Conservation (phyloP, 2,113 vertebrate species). For the Xyrauchen texanus region DNA sequence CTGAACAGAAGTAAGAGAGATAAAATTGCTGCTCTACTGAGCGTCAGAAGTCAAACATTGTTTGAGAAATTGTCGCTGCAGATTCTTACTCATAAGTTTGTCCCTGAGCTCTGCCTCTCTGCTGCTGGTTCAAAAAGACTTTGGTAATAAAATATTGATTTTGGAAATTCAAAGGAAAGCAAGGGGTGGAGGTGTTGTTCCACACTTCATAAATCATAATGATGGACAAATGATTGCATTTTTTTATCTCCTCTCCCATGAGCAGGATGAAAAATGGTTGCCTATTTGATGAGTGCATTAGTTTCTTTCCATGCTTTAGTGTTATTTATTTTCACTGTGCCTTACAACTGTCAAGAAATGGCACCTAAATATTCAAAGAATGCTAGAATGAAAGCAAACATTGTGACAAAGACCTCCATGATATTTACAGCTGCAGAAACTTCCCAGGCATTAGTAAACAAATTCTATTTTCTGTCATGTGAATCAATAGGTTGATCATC, state of each 20-base stretch:
- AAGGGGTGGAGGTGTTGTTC: constrained; percentile 23
- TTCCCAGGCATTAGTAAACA: background rate
- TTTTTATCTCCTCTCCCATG: constrained; percentile 11
- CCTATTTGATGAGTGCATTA: background rate
- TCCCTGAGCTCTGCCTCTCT: background rate
- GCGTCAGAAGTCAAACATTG: background rate
- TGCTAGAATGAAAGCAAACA: background rate
- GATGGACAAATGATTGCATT: constrained; percentile 32
- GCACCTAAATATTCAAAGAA: constrained; percentile 13
- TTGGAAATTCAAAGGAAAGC: constrained; percentile 43
- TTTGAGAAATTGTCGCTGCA: background rate
- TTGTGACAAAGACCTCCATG: background rate
- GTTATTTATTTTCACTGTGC: constrained; percentile 29
- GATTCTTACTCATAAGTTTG: background rate
- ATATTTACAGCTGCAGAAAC: constrained; percentile 3
- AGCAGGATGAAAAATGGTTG: constrained; percentile 3
- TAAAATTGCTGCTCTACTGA: background rate
- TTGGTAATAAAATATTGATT: constrained; percentile 63
- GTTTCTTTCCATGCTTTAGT: constrained; percentile 26
- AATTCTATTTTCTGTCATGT: background rate
- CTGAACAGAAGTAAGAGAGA: background rate
- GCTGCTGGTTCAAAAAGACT: constrained; percentile 28
- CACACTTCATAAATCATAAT: constrained; percentile 38
- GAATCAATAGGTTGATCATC: background rate
- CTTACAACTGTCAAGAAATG: constrained; percentile 6